These are phyloP conservation scores for Porphyrio hochstetteri DNA, from an alignment of 2,113 vertebrate genomes.

Conservation along the genomic window DNA sequence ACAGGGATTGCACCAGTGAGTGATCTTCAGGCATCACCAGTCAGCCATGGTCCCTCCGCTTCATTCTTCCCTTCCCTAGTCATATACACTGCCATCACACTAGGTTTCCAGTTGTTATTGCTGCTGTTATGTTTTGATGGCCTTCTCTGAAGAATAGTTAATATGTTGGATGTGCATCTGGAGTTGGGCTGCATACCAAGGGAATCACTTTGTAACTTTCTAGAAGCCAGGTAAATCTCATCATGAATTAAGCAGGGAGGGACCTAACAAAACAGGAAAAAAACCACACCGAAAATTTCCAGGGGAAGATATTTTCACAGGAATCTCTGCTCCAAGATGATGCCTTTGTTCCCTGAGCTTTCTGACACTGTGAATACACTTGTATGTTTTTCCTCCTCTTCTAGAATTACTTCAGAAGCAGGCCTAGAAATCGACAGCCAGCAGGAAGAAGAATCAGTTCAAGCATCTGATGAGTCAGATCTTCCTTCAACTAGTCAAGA, in stretches of 20 bases:
- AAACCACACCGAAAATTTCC: not conserved
- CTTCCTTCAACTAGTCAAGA: conserved; percentile 94
- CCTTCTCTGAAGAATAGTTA: not conserved
- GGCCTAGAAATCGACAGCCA: conserved; percentile 87
- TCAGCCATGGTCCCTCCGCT: not conserved
- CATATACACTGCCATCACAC: not conserved
- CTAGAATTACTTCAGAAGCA: conserved; percentile 82
- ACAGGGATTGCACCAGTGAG: not conserved
- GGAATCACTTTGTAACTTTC: not conserved
- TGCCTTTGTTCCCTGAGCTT: not conserved
- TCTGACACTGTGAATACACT: not conserved
- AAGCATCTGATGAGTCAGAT: conserved; percentile 85
- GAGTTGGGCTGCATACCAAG: not conserved
- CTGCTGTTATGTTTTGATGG: not conserved
- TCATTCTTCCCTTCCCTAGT: not conserved
- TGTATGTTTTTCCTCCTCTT: not conserved
- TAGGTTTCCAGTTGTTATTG: not conserved
- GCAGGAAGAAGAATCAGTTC: conserved; percentile 86
- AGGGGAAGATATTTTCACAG: not conserved
- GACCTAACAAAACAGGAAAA: not conserved
- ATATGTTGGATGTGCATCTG: not conserved
- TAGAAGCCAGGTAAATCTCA: not conserved
- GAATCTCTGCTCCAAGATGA: not conserved
- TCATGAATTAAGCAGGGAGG: not conserved
- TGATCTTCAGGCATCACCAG: not conserved